A percentile compares a stretch with the other conserved stretches of the same genome.
phyloP scores from a whole-genome alignment of 2,888 invertebrate genomes.

The Synergus itoensis region DNA sequence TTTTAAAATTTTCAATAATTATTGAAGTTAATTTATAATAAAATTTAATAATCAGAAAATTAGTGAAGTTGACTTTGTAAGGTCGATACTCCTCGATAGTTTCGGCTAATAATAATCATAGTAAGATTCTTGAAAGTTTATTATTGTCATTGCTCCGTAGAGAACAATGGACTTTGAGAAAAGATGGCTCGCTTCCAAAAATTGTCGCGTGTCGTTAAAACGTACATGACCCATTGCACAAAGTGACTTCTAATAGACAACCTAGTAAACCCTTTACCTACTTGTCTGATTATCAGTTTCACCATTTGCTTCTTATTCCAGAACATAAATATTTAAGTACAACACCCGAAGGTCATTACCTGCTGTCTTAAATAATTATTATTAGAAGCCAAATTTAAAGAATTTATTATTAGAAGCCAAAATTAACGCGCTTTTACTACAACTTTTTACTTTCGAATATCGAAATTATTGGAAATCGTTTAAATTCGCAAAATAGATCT shows the following conservation, averaged over 20 bases:
- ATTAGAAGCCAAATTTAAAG: too few species aligned
- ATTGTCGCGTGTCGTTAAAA: conserved; percentile 44
- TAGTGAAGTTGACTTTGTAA: background rate
- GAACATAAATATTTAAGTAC: background rate
- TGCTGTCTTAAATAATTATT: too few species aligned
- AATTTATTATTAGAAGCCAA: too few species aligned
- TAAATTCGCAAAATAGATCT: too few species aligned
- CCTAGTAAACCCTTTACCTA: conserved; percentile 63
- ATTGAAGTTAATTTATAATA: too few species aligned
- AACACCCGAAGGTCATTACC: background rate
- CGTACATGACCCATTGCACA: conserved; percentile 48
- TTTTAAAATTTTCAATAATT: too few species aligned
- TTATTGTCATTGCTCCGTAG: background rate
- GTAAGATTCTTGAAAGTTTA: background rate
- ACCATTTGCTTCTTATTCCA: background rate
- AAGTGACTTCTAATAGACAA: conserved; percentile 63
- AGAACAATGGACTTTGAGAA: conserved; percentile 42
- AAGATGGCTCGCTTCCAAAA: conserved; percentile 51
- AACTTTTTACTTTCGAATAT: too few species aligned
- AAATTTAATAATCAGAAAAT: background rate
- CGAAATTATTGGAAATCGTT: too few species aligned
- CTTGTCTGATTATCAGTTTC: background rate
- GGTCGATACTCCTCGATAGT: background rate
- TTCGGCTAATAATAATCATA: background rate
- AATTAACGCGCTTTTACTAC: too few species aligned